phyloP scores from a whole-genome alignment of 2,888 invertebrate species.

The Heliconius ismenius region DNA sequence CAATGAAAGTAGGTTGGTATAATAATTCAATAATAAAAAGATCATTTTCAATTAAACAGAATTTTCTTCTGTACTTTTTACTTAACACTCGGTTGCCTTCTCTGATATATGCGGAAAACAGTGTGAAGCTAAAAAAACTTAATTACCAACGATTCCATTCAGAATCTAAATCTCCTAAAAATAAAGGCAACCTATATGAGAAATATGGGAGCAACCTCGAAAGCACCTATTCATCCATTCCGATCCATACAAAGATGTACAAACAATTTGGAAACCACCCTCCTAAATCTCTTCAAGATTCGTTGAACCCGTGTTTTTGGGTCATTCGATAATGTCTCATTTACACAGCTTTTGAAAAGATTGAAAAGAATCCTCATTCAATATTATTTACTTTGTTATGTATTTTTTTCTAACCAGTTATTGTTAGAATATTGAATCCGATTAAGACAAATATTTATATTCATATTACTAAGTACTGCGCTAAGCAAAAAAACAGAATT shows the following conservation, averaged over 20 bases:
- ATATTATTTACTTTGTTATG: background rate
- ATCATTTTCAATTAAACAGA: background rate
- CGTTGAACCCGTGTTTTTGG: conserved; percentile 17
- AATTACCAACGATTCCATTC: background rate
- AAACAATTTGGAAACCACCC: conserved; percentile 13
- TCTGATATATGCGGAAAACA: background rate
- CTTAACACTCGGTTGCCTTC: background rate
- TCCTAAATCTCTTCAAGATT: conserved; percentile 18
- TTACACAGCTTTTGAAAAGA: background rate
- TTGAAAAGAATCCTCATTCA: background rate
- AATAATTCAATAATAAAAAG: conserved; percentile 1
- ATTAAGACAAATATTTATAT: background rate
- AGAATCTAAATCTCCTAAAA: background rate
- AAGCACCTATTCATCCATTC: conserved; percentile 1
- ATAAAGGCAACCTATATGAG: background rate
- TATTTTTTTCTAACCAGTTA: background rate
- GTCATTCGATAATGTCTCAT: conserved; percentile 12
- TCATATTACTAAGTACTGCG: no score
- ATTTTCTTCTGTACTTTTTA: background rate
- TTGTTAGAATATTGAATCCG: background rate
- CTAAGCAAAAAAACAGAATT: background rate
- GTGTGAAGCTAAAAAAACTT: background rate
- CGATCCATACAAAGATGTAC: conserved; percentile 10
- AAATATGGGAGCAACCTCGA: conserved; percentile 18
- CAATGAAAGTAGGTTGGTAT: conserved; percentile 6